phyloP scores from a whole-genome alignment of 2,113 vertebrate species.

The Chamaetylas fuelleborni region DNA sequence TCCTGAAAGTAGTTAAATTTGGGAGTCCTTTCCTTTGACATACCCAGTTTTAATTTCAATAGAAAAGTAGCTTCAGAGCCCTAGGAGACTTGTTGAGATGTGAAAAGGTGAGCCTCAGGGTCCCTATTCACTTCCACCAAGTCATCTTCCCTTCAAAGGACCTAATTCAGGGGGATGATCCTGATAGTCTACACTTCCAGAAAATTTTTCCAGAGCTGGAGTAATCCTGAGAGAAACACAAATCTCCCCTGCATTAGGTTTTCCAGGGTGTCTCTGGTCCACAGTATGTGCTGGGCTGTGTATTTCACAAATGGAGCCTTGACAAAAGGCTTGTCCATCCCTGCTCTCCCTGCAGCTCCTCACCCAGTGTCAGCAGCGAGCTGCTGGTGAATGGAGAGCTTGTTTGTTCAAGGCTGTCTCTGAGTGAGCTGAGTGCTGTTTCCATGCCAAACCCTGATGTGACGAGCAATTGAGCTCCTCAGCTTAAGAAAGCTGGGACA shows the following conservation, averaged over 20 bases:
- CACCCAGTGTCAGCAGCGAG: not conserved
- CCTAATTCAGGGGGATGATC: not conserved
- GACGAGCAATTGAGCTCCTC: not conserved
- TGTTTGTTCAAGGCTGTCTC: constrained; percentile 42
- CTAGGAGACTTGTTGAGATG: not conserved
- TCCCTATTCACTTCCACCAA: not conserved
- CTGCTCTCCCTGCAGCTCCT: not conserved
- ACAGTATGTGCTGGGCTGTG: not conserved
- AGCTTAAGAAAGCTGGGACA: not conserved
- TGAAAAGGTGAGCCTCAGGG: not conserved
- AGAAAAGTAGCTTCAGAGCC: not conserved
- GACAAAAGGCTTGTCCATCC: not conserved
- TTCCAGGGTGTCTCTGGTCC: not conserved
- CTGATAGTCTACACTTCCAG: not conserved
- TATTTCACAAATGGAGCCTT: not conserved
- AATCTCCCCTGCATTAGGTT: not conserved
- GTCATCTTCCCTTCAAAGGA: not conserved
- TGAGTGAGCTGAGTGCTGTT: constrained; percentile 17
- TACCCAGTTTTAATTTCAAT: not conserved
- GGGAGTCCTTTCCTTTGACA: not conserved
- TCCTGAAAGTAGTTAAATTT: not conserved
- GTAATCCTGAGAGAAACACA: not conserved
- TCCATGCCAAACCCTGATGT: constrained; percentile 37
- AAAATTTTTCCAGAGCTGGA: not conserved
- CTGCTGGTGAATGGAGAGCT: not conserved